These are phyloP conservation scores for Carcharodon carcharias DNA, from an alignment of 2,797 vertebrate species.

Conservation along the genomic window DNA sequence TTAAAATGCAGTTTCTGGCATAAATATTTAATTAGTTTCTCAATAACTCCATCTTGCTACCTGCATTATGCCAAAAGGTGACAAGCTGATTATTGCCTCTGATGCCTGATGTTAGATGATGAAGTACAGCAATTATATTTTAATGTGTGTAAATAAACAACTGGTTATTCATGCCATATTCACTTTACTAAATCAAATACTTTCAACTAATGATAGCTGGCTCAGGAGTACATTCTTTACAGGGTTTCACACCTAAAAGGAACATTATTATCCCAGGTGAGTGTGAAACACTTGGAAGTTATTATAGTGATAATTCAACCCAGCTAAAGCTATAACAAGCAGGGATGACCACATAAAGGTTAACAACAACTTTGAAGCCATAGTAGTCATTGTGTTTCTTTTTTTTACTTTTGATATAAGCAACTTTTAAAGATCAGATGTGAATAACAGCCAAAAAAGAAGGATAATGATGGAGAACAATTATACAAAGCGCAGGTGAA, in stretches of 20 bases:
- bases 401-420: not conserved
- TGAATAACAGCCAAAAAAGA: not conserved
- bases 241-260: not conserved
- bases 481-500: not conserved
- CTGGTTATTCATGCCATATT: not conserved
- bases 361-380: not conserved
- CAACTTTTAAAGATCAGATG: not conserved
- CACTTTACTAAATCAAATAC: not conserved
- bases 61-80: slow-evolving; percentile 16
- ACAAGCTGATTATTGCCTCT: slow-evolving; percentile 21
- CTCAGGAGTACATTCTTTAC: not conserved
- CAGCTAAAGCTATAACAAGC: not conserved
- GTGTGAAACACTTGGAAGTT: not conserved
- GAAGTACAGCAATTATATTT: slow-evolving; percentile 27
- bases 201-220: not conserved
- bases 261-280: not conserved
- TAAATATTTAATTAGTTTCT: slow-evolving; percentile 15
- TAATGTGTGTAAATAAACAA: slow-evolving; percentile 29
- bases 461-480: not conserved
- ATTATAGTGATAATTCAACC: not conserved
- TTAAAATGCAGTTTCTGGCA: not conserved
- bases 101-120: not conserved
- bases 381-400: not conserved
- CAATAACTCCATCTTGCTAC: slow-evolving; percentile 8
- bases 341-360: not conserved